These are phyloP conservation scores for cattle (Bos taurus) DNA, from an alignment of 2,113 vertebrate genomes.

Conservation along the genomic window ARS-UCD2.0 NC_037334.1:92639501-92640000, in stretches of 20 bases:
- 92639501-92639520: background rate
- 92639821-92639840: background rate
- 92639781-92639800: background rate
- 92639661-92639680: background rate
- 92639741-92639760: background rate
- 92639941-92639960: background rate
- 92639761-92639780: background rate
- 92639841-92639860: background rate
- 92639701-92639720: background rate
- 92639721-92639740: background rate
- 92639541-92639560: background rate
- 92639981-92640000: background rate
- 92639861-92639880: background rate
- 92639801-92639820: background rate
- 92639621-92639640: background rate
- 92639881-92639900: background rate
- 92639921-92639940: accelerated
- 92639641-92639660: background rate
- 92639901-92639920: background rate
- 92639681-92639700: too few relatives aligned
- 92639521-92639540: background rate
- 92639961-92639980: background rate
- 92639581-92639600: background rate
- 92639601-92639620: background rate
- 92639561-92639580: background rate